Evolutionary conservation across 2,888 invertebrate genomes (phyloP).

Genomic region (Pheosia tremula): DNA sequence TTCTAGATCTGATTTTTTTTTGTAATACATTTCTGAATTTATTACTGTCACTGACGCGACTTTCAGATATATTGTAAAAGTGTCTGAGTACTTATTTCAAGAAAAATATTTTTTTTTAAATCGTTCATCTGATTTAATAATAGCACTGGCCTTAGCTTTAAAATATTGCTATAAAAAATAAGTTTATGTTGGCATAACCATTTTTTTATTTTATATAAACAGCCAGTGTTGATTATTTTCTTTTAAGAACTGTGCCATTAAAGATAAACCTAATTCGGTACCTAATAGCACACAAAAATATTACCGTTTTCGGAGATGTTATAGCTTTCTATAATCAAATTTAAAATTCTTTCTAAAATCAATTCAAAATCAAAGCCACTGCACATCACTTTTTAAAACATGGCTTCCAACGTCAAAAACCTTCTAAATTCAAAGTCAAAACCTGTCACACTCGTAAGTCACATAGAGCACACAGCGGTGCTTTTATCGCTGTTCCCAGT

Average conservation of each 20-base stretch:
- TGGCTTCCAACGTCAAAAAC: not conserved
- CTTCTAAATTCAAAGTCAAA: not conserved
- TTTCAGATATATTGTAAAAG: not conserved
- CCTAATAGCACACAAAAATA: too few relatives aligned
- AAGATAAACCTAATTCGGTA: too few relatives aligned
- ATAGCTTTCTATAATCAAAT: too few relatives aligned
- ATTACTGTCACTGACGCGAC: not conserved
- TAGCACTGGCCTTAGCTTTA: not conserved
- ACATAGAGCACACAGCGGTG: slow-evolving; percentile 16
- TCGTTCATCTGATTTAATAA: not conserved
- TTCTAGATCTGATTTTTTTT: not conserved
- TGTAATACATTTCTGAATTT: not conserved
- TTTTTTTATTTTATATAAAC: too few relatives aligned
- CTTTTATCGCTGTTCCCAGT: slow-evolving; percentile 21
- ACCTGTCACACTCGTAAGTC: not conserved
- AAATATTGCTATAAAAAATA: not conserved
- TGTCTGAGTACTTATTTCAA: not conserved
- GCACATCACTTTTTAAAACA: too few relatives aligned
- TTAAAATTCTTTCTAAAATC: too few relatives aligned
- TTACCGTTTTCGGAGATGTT: too few relatives aligned
- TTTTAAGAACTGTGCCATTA: too few relatives aligned
- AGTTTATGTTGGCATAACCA: not conserved
- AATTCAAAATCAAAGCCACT: too few relatives aligned
- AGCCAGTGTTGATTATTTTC: too few relatives aligned
- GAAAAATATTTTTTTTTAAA: not conserved